Conservation (phyloP, 2,888 invertebrate genomes). For the Lycaena phlaeas region DNA sequence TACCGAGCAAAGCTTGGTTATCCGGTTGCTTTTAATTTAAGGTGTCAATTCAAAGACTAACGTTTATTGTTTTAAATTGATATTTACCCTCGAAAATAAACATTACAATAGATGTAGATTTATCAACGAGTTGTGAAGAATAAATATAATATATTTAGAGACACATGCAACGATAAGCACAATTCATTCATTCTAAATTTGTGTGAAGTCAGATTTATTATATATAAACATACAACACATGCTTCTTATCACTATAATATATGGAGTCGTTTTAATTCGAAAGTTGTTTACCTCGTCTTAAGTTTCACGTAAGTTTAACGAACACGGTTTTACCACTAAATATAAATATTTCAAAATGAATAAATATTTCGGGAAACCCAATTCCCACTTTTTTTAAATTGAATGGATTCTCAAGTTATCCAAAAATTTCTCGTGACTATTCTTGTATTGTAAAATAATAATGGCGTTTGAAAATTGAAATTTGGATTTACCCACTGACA, state of each 20-base stretch:
- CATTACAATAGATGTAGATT: neutral
- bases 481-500: no score
- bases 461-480: no score
- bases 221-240: conserved; percentile 14
- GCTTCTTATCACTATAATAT: conserved; percentile 6
- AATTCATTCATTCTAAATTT: neutral
- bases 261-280: conserved; percentile 13
- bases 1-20: no score
- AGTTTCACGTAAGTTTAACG: neutral
- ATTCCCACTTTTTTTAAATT: no score
- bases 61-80: neutral
- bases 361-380: no score
- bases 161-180: neutral
- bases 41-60: no score
- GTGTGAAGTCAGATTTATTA: neutral
- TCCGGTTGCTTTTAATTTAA: no score
- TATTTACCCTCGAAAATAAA: neutral
- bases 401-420: no score
- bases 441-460: no score
- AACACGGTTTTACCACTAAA: neutral
- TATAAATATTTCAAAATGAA: neutral
- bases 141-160: no score
- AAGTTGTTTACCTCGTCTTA: conserved; percentile 43
- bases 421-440: no score
- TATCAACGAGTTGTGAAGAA: neutral